Evolutionary conservation across 2,888 invertebrate species (phyloP), one percentile per base, ranked within the genome.

Genomic region (Malachius bipustulatus): DNA sequence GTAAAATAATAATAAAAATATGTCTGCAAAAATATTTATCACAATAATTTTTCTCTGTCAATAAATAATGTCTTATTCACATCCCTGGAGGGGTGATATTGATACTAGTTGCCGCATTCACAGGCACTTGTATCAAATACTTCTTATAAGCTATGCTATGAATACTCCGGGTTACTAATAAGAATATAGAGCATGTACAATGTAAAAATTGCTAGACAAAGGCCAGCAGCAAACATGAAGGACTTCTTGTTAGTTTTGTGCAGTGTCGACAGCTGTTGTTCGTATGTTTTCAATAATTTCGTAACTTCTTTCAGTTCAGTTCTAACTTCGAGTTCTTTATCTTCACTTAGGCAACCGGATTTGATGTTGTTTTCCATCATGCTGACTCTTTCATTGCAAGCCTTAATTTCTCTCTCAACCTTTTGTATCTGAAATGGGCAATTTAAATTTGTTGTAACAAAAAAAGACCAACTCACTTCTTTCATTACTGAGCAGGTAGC

Each of bases 331-430:
- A 8, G 6, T n/a, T 19, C 24, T 19, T 19, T 19, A 6, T 19
- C 24, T 8, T 6, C 24, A 19, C 6, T 6, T 19, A 19, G 6
- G 6, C n/a, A 6, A 19, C n/a, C n/a, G 6, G 24, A 19, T 19
- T n/a, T 19, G 6, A 19, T 6, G 6, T 19, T 19, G 6, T n/a
- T 19, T 19, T 19, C 24, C 24, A 19, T 6, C 24, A 19, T 19
- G n/a, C n/a, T n/a, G 24, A 19, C 24, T 19, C 24, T 19, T 6
- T 19, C 24, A 19, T 19, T 19, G 24, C 24, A 19, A 8, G n/a
- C n/a, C n/a, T 19, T 19, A 8, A 19, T 19, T 19, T 19, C 24
- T 19, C n/a, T n/a, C 24, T 19, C 24, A n/a, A 19, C 24, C n/a
- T 19, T 19, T n/a, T 19, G 6, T 8, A 19, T 19, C 24, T 19